Conservation (phyloP, 37 sponge, comb jelly and placozoan species). For the Hexactinellida sp. region DNA sequence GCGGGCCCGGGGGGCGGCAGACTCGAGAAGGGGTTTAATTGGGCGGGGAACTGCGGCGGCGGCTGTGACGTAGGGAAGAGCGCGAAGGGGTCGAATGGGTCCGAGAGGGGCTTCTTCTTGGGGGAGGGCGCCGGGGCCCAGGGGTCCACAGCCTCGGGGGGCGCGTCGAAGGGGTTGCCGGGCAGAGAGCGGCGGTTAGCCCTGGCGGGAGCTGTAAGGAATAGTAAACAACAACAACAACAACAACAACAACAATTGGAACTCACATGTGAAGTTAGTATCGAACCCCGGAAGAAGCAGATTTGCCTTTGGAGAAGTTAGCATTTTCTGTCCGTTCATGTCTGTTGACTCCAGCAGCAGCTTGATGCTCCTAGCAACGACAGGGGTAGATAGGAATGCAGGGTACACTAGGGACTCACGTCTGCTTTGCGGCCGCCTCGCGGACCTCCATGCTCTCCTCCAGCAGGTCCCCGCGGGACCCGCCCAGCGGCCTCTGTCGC, state of each 20-base stretch:
- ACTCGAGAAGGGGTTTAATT: background rate
- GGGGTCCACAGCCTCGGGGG: background rate
- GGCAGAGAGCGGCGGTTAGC: background rate
- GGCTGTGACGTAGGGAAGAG: background rate
- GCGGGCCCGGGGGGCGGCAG: too few species aligned
- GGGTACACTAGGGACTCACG: background rate
- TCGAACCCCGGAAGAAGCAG: background rate
- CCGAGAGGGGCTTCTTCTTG: background rate
- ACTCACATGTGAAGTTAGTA: background rate
- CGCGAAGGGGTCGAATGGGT: slow-evolving; percentile 6
- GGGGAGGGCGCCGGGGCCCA: background rate
- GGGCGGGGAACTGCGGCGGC: background rate
- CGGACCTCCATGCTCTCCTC: slow-evolving; percentile 2
- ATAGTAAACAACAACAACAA: too few species aligned
- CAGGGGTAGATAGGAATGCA: too few species aligned
- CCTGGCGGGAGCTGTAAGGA: too few species aligned
- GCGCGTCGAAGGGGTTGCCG: background rate
- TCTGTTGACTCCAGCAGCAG: background rate
- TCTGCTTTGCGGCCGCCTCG: background rate
- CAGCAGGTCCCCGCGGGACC: slow-evolving; percentile 4
- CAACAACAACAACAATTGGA: too few species aligned
- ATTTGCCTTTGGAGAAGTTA: background rate
- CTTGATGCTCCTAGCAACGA: background rate
- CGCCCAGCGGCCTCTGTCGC: background rate
- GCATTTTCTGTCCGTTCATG: background rate